These are phyloP conservation scores for Clostera curtula DNA, from an alignment of 2,888 invertebrate genomes.

Conservation along the genomic window DNA sequence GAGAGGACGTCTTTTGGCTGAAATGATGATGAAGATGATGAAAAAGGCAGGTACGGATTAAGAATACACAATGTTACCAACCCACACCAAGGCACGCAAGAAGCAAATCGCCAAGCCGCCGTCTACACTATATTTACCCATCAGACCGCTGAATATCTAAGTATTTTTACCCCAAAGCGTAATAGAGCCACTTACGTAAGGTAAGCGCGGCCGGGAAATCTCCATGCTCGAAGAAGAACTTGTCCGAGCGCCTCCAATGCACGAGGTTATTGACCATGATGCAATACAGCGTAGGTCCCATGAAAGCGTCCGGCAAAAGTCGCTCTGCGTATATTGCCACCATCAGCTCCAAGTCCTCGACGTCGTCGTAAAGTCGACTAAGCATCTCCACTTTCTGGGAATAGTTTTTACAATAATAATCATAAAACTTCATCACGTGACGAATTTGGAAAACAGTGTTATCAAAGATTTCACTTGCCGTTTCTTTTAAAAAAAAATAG, in stretches of 20 bases:
- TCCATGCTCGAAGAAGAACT: conserved; percentile 2
- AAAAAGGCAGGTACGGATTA: too few relatives aligned
- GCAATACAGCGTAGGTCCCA: conserved; percentile 91
- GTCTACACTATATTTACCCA: neutral
- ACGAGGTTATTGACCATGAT: conserved; percentile 78
- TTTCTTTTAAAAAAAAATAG: too few relatives aligned
- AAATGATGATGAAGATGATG: too few relatives aligned
- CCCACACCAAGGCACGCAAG: too few relatives aligned
- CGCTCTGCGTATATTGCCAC: conserved; percentile 91
- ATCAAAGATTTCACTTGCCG: too few relatives aligned
- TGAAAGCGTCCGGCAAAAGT: conserved; percentile 83
- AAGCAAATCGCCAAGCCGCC: neutral
- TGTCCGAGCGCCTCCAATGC: conserved; percentile 1
- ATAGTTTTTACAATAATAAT: conserved; percentile 22
- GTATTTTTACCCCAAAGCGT: neutral
- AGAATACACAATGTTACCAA: too few relatives aligned
- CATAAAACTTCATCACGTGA: too few relatives aligned
- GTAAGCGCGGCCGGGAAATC: neutral
- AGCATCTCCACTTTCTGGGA: conserved; percentile 30
- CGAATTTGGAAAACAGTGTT: too few relatives aligned
- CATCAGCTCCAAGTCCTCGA: conserved; percentile 90
- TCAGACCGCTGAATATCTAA: neutral
- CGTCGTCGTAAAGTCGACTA: conserved; percentile 56
- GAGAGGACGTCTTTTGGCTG: too few relatives aligned
- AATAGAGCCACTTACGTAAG: neutral